A percentile compares a stretch with the other conserved stretches of the same genome.
These are phyloP conservation scores for Fulica atra DNA, from an alignment of 2,113 vertebrate genomes.

Conservation along the genomic window DNA sequence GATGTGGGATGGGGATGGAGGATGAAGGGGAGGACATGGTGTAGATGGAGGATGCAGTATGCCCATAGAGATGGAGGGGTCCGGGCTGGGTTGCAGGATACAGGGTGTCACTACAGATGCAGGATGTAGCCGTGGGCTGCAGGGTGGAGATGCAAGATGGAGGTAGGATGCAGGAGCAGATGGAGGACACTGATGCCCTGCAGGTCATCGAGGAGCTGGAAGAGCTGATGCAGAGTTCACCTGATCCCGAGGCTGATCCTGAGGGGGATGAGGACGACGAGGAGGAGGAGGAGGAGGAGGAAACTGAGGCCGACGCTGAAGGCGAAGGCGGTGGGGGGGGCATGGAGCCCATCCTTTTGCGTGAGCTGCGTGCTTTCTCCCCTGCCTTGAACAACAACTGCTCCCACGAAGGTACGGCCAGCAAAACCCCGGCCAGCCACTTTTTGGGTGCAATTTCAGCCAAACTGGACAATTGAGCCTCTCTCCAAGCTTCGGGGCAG, in stretches of 20 bases:
- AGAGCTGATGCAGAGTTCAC: constrained; percentile 66
- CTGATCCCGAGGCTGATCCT: neutral
- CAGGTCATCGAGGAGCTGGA: constrained; percentile 67
- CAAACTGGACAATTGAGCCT: neutral
- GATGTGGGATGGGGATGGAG: neutral
- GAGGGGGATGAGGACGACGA: constrained; percentile 35
- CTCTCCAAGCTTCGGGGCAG: neutral
- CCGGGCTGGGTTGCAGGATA: too few relatives aligned
- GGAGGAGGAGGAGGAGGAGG: constrained; percentile 1
- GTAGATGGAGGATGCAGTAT: neutral
- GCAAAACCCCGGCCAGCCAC: neutral
- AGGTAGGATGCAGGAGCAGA: neutral
- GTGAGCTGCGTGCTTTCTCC: constrained; percentile 14
- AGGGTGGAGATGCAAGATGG: neutral
- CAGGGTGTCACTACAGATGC: too few relatives aligned
- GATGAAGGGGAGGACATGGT: neutral
- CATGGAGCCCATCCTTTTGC: constrained; percentile 44
- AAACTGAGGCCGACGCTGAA: neutral
- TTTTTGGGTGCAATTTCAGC: neutral
- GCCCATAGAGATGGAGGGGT: too few relatives aligned
- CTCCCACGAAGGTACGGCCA: constrained; percentile 44
- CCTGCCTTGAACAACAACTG: constrained; percentile 58
- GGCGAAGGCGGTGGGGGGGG: neutral
- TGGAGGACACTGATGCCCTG: neutral
- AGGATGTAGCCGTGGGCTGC: too few relatives aligned